A percentile compares a stretch with the other conserved stretches of the same genome.
These are phyloP conservation scores for Hipposideros armiger DNA, from an alignment of 2,113 vertebrate genomes.

Conservation along the genomic window DNA sequence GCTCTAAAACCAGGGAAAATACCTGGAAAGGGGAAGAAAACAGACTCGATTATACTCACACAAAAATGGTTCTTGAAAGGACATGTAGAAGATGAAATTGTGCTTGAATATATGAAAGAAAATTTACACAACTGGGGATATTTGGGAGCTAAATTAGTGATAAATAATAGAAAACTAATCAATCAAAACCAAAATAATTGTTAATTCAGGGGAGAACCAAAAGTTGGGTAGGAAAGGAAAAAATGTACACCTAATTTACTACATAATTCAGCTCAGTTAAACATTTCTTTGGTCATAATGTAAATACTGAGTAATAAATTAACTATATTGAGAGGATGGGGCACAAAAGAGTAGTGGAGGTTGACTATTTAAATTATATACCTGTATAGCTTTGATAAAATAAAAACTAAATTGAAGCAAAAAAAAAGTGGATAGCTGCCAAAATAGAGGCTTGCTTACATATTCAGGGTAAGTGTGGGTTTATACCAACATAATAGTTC, in stretches of 20 bases:
- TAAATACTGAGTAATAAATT: not conserved
- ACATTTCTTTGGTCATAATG: not conserved
- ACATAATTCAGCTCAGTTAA: not conserved
- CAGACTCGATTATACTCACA: not conserved
- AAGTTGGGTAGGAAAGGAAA: not conserved
- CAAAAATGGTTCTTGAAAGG: not conserved
- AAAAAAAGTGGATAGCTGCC: not conserved
- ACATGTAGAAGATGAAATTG: not conserved
- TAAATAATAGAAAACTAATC: not conserved
- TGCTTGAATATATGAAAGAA: conserved; percentile 22
- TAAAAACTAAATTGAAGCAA: conserved; percentile 26
- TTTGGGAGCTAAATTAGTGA: not conserved
- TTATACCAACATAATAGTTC: not conserved
- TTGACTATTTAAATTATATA: not conserved
- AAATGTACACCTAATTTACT: not conserved
- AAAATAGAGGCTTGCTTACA: not conserved
- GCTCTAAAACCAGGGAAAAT: not conserved
- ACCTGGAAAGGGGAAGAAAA: not conserved
- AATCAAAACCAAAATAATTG: not conserved
- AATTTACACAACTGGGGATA: not conserved
- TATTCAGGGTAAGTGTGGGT: not conserved
- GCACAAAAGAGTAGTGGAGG: not conserved
- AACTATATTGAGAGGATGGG: not conserved
- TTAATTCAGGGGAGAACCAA: not conserved
- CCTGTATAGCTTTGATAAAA: not conserved